Percentiles rank a stretch among this genome's conserved stretches.
phyloP scores from a whole-genome alignment of 2,113 vertebrate species.

The Rhinoptilus africanus region DNA sequence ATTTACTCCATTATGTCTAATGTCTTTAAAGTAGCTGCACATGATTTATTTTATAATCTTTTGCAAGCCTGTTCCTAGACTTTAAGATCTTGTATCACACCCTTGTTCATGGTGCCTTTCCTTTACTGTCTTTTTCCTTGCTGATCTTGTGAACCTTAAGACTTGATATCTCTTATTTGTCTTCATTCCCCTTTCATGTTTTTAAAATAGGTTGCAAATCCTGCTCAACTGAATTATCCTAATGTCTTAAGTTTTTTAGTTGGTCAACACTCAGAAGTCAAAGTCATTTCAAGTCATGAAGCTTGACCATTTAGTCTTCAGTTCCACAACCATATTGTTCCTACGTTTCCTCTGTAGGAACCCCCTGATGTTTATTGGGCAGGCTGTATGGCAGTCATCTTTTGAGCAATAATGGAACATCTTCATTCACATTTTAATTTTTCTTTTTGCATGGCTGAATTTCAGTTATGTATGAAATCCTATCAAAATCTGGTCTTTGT shows the following conservation, averaged over 20 bases:
- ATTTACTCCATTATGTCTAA: background rate
- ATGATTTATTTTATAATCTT: background rate
- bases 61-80: background rate
- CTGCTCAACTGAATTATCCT: background rate
- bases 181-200: accelerated
- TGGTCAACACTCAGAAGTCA: background rate
- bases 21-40: background rate
- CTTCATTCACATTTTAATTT: accelerated
- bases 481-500: background rate
- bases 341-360: background rate
- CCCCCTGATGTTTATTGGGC: background rate
- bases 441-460: background rate
- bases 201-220: background rate
- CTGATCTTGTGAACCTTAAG: background rate
- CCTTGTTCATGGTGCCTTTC: background rate
- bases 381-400: background rate
- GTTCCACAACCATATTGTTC: background rate
- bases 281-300: accelerated
- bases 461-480: background rate
- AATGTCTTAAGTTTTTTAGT: background rate
- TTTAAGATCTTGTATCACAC: background rate
- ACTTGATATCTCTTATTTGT: background rate
- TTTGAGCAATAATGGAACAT: background rate
- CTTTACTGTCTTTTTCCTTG: background rate
- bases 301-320: background rate